Evolutionary conservation across 2,797 vertebrate genomes (phyloP), one percentile per base, ranked within the genome.

Genomic region (Micrastur ruficollis): DNA sequence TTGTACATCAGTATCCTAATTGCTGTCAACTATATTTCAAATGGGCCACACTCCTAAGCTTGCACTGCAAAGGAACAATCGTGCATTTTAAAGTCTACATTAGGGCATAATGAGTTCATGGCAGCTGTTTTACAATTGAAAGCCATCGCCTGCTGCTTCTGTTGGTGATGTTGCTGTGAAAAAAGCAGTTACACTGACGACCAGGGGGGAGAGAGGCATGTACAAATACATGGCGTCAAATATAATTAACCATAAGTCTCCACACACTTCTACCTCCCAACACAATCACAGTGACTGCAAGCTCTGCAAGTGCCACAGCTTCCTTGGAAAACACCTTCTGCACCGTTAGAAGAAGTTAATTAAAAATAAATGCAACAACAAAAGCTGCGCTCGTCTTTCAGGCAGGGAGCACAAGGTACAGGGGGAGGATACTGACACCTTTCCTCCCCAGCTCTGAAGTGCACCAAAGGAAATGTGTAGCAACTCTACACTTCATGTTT

Each of bases 81-180:
- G 42, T 14, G 13, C 68, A 58, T 82, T 72, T 46, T 65, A 4
- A 42, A 71, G 55, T 11, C 42, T 46, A 67, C 20, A 31, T 91
- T 89, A 86, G 81, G 2, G 36, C 34, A 32, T 86, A 95, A 94
- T 66, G 94, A 91, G 85, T 9, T 86, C 58, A 36, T 11, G 72
- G 91, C 93, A 91, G 89, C 89, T 94, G 75, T 74, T 96, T 71
- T n/a, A 40, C 91, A 68, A 91, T 4, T 22, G 49, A 86, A 96
- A 93, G 62, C 59, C 89, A 87, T 61, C 4, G 2, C 94, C 95
- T 58, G 87, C 95, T 95, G 95, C 79, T 96, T 93, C 93, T 91
- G 85, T 44, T 83, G 91, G 44, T 8, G 53, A 91, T 38, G 68
- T 38, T 27, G 82, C 75, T 72, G 80, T 6, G 85, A 76, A 87